phyloP scores from a whole-genome alignment of 2,797 vertebrate genomes.

The Microhierax caerulescens region DNA sequence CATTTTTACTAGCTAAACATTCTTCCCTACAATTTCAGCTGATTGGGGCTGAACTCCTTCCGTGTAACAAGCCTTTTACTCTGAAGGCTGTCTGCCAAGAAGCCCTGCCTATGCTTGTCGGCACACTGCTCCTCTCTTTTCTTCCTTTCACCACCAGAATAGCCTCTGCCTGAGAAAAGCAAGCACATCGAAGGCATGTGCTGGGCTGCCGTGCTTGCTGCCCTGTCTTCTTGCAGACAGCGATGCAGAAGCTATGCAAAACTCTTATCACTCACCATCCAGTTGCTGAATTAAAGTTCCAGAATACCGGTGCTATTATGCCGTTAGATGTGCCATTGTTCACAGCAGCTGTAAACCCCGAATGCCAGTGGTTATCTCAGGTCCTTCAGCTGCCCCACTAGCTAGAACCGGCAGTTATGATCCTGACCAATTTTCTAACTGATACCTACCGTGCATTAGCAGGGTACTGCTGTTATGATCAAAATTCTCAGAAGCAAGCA shows the following conservation, averaged over 20 bases:
- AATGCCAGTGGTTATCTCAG: not conserved
- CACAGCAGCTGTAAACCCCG: not conserved
- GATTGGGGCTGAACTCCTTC: not conserved
- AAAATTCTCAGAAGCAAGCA: not conserved
- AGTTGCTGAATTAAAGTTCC: not conserved
- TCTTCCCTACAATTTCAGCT: not conserved
- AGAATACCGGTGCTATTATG: not conserved
- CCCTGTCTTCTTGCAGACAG: not conserved
- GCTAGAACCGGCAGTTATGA: not conserved
- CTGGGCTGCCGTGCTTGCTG: not conserved
- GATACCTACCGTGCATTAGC: not conserved
- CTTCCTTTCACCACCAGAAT: not conserved
- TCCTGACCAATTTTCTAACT: not conserved
- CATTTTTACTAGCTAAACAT: not conserved
- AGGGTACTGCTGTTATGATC: not conserved
- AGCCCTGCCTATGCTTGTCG: fast-evolving
- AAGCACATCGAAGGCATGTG: fast-evolving
- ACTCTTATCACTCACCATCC: not conserved
- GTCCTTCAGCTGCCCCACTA: not conserved
- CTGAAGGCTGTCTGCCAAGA: not conserved
- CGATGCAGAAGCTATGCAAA: not conserved
- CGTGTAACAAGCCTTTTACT: not conserved
- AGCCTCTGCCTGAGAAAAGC: not conserved
- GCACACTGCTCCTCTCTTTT: not conserved
- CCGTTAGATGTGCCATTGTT: fast-evolving